Evolutionary conservation across 2,113 vertebrate species (phyloP), one percentile per base, ranked within the genome.

Genomic region (Bujurquina vittata): DNA sequence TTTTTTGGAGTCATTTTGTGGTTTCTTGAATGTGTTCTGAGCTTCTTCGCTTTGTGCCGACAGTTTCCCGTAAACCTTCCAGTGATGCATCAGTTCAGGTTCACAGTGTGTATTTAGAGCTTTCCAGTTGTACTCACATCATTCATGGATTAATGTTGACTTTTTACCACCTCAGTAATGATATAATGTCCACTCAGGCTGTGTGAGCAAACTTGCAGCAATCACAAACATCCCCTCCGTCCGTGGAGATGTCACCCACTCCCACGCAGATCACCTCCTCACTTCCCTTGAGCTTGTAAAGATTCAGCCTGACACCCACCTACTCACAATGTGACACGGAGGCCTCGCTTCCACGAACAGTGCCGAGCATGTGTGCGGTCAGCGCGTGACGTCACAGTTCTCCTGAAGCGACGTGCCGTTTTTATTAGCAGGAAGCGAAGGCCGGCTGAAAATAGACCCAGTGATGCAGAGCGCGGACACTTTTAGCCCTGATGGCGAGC

Each of bases 401-500:
- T 84, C 55, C 60, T 56, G 18, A 74, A 90, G 75, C 37, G 35
- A 61, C 60, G 31, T 75, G 75, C 11, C 55, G 62, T 73, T 85
- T 81, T 89, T 63, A 57, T 81, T 54, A 56, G 40, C 23, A 56
- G 87, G 86, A 91, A 84, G 76, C 1, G 78, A 80, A 58, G 58
- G 33, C 23, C 1, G 57, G 82, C 87, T 75, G 79, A 84, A 91
- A 92, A 92, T 91, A 92, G 88, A 77, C 29, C 1, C 1, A 8
- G 17, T 86, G 91, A 89, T 61, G 87, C 83, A 75, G 80, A 83
- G 49, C 37, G 6, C 7, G 23, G 72, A 75, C 56, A 10, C 7
- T 88, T 87, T 87, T 85, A 87, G 89, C 60, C 61, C 84, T 87
- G 85, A 87, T 62, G 56, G 49, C 1, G 65, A 82, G 74, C 86